These are phyloP conservation scores for Asbolus verrucosus DNA, from an alignment of 1,140 invertebrate genomes.

Conservation along the genomic window DNA sequence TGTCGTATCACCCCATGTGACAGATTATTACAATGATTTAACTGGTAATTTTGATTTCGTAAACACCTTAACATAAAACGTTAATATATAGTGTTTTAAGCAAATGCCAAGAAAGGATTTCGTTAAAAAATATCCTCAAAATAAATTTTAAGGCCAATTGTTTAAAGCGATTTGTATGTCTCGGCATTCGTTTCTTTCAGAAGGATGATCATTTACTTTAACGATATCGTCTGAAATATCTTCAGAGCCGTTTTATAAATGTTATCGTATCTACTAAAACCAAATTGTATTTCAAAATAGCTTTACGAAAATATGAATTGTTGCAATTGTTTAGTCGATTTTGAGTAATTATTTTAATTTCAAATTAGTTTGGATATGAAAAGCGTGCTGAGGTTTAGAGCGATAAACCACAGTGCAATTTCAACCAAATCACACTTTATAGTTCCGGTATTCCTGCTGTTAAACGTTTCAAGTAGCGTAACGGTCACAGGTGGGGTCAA, in stretches of 20 bases:
- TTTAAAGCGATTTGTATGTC: constrained; percentile 38
- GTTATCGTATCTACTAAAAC: constrained; percentile 19
- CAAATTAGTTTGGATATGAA: not conserved
- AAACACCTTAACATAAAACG: constrained; percentile 23
- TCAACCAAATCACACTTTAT: constrained; percentile 21
- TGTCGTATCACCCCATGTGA: not conserved
- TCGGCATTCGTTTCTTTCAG: constrained; percentile 16
- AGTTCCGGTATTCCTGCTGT: constrained; percentile 30
- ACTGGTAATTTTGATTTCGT: not conserved
- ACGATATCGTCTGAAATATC: constrained; percentile 32
- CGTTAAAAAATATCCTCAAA: constrained; percentile 9
- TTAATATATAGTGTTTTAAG: constrained; percentile 20
- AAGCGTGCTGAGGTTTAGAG: not conserved
- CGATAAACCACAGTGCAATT: constrained; percentile 22
- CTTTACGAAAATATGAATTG: constrained; percentile 27
- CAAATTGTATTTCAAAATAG: constrained; percentile 30
- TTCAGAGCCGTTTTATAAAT: constrained; percentile 25
- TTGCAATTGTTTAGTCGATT: constrained; percentile 18
- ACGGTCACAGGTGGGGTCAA: constrained; percentile 42
- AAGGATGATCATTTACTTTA: constrained; percentile 34
- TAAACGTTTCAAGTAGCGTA: constrained; percentile 35
- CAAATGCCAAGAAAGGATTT: constrained; percentile 1
- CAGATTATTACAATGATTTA: constrained; percentile 21
- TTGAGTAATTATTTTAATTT: constrained; percentile 3
- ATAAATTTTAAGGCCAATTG: constrained; percentile 24